These are phyloP conservation scores for Bombus waltoni DNA, from an alignment of 1,140 invertebrate genomes.

Conservation along the genomic window DNA sequence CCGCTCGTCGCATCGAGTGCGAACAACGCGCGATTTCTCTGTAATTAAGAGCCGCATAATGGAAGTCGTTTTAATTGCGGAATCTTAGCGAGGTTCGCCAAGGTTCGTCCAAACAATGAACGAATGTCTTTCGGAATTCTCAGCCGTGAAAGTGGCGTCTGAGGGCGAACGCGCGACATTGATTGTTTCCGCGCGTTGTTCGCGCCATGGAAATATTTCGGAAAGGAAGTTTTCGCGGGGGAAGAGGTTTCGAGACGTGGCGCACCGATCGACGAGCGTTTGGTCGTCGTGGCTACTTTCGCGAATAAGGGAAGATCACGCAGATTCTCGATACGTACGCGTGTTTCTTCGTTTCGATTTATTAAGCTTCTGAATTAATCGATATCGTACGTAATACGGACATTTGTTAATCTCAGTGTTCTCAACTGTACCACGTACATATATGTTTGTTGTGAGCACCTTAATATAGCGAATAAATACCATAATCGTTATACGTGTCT, in stretches of 20 bases:
- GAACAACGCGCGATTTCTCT: constrained; percentile 25
- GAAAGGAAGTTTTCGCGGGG: background rate
- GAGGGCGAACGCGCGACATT: background rate
- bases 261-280: background rate
- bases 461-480: too few species aligned
- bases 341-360: background rate
- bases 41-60: constrained; percentile 25
- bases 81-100: background rate
- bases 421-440: too few species aligned
- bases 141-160: background rate
- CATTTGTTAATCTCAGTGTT: too few species aligned
- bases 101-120: background rate
- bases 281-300: background rate
- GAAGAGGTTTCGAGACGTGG: background rate
- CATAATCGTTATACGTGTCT: too few species aligned
- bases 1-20: background rate
- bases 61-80: constrained; percentile 34
- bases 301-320: background rate
- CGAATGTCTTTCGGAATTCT: background rate
- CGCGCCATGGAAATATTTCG: too few species aligned
- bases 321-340: background rate
- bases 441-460: too few species aligned
- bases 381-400: background rate
- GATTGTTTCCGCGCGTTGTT: background rate
- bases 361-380: background rate